Base-by-base conservation (phyloP, 1,140 invertebrate genomes). In the Maniola jurtina region DNA sequence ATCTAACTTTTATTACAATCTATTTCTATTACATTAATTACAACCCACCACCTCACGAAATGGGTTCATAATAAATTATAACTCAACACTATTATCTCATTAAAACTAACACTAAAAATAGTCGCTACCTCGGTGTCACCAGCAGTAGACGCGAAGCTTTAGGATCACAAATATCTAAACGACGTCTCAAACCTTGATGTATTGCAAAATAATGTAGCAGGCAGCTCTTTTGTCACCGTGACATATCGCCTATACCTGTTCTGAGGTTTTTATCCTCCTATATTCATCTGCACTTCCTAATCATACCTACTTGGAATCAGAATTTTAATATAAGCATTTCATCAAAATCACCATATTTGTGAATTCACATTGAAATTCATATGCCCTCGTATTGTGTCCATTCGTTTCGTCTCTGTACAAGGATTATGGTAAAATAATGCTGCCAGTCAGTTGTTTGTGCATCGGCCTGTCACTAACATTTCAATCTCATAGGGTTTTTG, bases 341-440 rank as follows among this genome's bases (percentile, higher is more conserved):
- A 87, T 86, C 80, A 83, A 83, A 70, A 85, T 88, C 77, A 83
- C 72, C 76, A 78, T 81, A 87, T 83, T 83, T 75, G 66, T 82
- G 75, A 77, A 80, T 84, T 80, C 81, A 70, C 77, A 84, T 89
- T 90, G 84, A 84, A 89, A 88, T 90, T 90, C 80, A 89, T 86
- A 86, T 84, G 71, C 69, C 74, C 61, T 78, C 75, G 77, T 88
- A 86, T 86, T 88, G 82, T 83, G 77, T 84, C 78, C 80, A 82
- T 83, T 84, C 80, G 84, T 89, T 86, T 88, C 79, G 74, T 83
- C 73, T 82, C 79, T 81, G 74, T 83, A 87, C 85, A 88, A 87
- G 86, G 86, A 88, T 90, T 90, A 90, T 89, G 88, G 80, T 89
- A 90, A 90, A 88, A 90, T 85, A 86, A 89, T 88, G 68, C 85